Evolutionary conservation across 2,113 vertebrate genomes (phyloP), one percentile per base, ranked within the genome.

Genomic region (Peromyscus leucopus): DNA sequence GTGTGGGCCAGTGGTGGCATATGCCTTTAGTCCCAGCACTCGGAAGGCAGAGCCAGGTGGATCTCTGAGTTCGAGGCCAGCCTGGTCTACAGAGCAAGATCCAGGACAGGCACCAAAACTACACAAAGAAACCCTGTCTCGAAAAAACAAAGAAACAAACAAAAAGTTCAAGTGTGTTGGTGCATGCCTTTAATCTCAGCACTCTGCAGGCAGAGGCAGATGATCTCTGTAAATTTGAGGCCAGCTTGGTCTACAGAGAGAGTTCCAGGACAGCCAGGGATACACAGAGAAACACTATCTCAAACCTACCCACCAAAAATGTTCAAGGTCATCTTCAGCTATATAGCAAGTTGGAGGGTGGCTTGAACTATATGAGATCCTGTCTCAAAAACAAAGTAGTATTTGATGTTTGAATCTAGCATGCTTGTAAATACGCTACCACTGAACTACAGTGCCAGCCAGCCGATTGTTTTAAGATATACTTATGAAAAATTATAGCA

Each of bases 401-500:
- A 48, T 26, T 86, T 39, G 61, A 33, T 67, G 15, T 33, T 67
- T 33, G 26, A 48, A 86, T 16, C 10, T 46, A 86, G 42, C 10
- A 15, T 69, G 28, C 21, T 87, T 36, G 85, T 2, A 69, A 87
- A 19, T 48, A 5, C 42, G 36, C 17, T 87, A 33, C 39, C 26
- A 85, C 26, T 65, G 59, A 65, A 31, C 39, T 65, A 67, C 2
- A 31, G 39, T 65, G 24, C 28, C 42, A 86, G 28, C 63, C 28
- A 33, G 17, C 48, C 33, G 39, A 57, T 26, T 87, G 26, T 84
- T 84, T 84, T 24, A n/a, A 94, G 78, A 42, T 55, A 61, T 76
- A 46, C 59, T 55, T 83, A 36, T 61, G 51, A 71, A 89, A 75
- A 96, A 89, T 51, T 63, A 91, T 39, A 59, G 33, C 46, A 92